A percentile compares a stretch with the other conserved stretches of the same genome.
These are phyloP conservation scores for Dipodomys spectabilis DNA, from an alignment of 2,113 vertebrate genomes.

Conservation along the genomic window DNA sequence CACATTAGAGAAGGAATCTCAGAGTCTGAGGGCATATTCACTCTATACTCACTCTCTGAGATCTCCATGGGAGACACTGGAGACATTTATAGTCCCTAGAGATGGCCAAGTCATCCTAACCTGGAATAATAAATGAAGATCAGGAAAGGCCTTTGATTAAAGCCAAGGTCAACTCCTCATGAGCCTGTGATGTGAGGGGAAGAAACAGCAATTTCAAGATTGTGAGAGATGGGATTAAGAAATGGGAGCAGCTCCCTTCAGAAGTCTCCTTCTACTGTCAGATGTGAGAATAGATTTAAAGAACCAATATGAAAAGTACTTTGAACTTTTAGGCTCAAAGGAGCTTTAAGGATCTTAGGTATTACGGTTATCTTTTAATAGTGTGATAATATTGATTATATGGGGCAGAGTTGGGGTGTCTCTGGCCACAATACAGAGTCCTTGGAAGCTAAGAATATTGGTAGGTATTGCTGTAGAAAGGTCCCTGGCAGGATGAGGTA, in stretches of 20 bases:
- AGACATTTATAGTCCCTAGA: not conserved
- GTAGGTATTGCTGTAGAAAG: not conserved
- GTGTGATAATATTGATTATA: conserved; percentile 65
- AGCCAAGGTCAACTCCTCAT: not conserved
- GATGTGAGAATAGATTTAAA: conserved; percentile 48
- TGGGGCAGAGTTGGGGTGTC: not conserved
- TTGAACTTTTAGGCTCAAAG: conserved; percentile 71
- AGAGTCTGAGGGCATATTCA: not conserved
- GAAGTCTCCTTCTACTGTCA: not conserved
- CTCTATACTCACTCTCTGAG: rapidly evolving
- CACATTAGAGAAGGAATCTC: not conserved
- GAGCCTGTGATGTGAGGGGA: not conserved
- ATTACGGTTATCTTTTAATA: conserved; percentile 66
- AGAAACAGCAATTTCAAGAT: not conserved
- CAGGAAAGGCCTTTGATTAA: not conserved
- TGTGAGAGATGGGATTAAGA: conserved; percentile 46
- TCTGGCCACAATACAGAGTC: not conserved
- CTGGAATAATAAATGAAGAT: not conserved
- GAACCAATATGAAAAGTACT: conserved; percentile 36
- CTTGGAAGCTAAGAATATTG: conserved; percentile 31
- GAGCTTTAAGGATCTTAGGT: conserved; percentile 69
- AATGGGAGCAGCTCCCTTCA: not conserved
- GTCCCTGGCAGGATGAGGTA: not conserved
- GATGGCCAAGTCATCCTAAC: too few relatives aligned
- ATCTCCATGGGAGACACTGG: not conserved